Percentiles rank a stretch among this genome's conserved stretches.
These are phyloP conservation scores for Paradoxurus hermaphroditus DNA, from an alignment of 2,113 vertebrate species.

Conservation along the genomic window DNA sequence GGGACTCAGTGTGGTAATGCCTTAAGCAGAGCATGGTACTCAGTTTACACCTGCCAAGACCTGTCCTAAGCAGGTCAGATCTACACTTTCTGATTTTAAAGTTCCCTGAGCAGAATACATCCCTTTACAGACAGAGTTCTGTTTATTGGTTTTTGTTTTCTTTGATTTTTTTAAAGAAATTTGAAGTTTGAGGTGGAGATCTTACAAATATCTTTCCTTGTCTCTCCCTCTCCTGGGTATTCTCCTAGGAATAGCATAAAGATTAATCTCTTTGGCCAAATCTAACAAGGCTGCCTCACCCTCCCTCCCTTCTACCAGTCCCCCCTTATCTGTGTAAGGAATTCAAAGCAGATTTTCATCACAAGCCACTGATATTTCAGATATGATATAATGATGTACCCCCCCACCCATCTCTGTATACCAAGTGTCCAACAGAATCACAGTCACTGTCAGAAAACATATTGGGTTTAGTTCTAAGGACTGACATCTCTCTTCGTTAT, in stretches of 20 bases:
- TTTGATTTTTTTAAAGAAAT: not conserved
- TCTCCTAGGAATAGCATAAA: not conserved
- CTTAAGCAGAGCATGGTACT: not conserved
- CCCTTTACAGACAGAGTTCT: not conserved
- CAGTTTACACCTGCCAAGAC: conserved; percentile 25
- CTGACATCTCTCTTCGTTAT: not conserved
- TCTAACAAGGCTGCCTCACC: not conserved
- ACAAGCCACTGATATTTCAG: not conserved
- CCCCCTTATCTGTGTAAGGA: not conserved
- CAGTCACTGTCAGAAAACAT: conserved; percentile 38
- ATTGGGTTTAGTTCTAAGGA: not conserved
- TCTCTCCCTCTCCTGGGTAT: not conserved
- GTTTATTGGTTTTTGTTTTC: not conserved
- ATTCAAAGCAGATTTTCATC: conserved; percentile 34
- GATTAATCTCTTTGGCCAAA: not conserved
- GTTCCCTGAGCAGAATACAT: not conserved
- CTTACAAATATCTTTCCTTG: not conserved
- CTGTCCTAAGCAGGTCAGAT: conserved; percentile 43
- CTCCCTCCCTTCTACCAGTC: not conserved
- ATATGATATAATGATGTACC: not conserved
- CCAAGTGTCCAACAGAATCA: conserved; percentile 17
- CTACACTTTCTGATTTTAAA: not conserved
- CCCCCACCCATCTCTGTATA: not conserved
- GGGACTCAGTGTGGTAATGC: not conserved
- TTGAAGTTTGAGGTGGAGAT: not conserved